phyloP scores from a whole-genome alignment of 1,140 invertebrate species.

The Temnothorax longispinosus region DNA sequence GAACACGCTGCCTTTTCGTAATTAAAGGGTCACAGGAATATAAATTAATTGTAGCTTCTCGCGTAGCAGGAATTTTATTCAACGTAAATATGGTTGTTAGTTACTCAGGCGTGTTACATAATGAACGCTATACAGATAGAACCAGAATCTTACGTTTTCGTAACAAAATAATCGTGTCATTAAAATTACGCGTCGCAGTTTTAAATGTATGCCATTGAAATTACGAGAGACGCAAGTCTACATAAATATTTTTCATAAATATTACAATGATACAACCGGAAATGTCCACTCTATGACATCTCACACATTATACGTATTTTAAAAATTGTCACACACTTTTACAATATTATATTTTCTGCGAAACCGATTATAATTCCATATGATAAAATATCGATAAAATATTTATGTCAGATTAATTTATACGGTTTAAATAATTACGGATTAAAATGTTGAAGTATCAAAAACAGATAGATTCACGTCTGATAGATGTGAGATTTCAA shows the following conservation, averaged over 20 bases:
- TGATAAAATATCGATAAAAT: neutral
- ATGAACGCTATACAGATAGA: neutral
- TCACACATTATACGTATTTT: neutral
- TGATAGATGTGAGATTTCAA: neutral
- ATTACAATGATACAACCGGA: neutral
- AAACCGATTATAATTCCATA: neutral
- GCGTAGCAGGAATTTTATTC: conserved; percentile 5
- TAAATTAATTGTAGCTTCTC: conserved; percentile 15
- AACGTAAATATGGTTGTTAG: neutral
- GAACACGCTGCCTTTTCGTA: conserved; percentile 1
- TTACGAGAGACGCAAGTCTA: too few species aligned
- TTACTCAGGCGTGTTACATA: neutral
- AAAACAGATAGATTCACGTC: neutral
- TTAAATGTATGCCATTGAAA: too few species aligned
- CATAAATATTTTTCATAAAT: neutral
- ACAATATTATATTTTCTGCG: neutral
- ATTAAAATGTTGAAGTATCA: neutral
- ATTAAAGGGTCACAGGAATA: neutral
- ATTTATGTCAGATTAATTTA: neutral
- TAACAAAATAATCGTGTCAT: neutral
- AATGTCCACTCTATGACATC: neutral
- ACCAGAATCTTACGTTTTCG: neutral
- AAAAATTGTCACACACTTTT: neutral
- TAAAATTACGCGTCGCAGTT: neutral
- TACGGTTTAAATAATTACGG: neutral